Base-by-base conservation (phyloP, 2,888 invertebrate species). In the Anaspis maculata region DNA sequence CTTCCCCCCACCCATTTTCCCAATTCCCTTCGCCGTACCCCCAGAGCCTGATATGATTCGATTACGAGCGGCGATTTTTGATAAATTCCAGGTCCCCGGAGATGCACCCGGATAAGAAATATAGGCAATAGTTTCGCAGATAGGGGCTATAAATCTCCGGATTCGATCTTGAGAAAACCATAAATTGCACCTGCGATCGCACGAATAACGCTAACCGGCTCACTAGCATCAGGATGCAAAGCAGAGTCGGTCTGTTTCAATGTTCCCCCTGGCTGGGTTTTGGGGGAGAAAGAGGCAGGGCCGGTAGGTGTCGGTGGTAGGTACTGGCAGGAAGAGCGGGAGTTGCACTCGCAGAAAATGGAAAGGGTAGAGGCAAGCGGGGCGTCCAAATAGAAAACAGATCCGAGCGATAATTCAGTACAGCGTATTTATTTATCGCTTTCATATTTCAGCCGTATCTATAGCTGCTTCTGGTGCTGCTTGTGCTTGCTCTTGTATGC, bases 121-220 rank as follows among this genome's bases (percentile, higher is more conserved):
- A 59, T 60, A 59, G 61, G 61, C 63, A 60, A 63, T 64, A 64
- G 63, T 62, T 62, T 59, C 57, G 52, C 45, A 61, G 62, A 65
- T 64, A 61, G 62, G 52, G 53, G 57, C 52, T 53, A 60, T 66
- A 66, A 65, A 66, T 66, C 64, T 61, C 52, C 50, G 54, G 61
- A 62, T 64, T 62, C 63, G 64, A 64, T 64, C 63, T 64, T 61
- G 57, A 55, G 61, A 59, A 60, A 52, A 56, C 59, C 61, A 66
- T 66, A 66, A 64, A 66, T 64, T 58, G 62, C 64, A 66, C 64
- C 64, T 66, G 64, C 54, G 62, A 62, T 61, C 60, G 57, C n/a
- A n/a, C 46, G 56, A 56, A 54, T 55, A 57, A 54, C 54, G 56
- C 53, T 57, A 57, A 56, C 51, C 56, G 57, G 52, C 48, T 49